Evolutionary conservation across 2,888 invertebrate species (phyloP).

Genomic region (Protula sp.): DNA sequence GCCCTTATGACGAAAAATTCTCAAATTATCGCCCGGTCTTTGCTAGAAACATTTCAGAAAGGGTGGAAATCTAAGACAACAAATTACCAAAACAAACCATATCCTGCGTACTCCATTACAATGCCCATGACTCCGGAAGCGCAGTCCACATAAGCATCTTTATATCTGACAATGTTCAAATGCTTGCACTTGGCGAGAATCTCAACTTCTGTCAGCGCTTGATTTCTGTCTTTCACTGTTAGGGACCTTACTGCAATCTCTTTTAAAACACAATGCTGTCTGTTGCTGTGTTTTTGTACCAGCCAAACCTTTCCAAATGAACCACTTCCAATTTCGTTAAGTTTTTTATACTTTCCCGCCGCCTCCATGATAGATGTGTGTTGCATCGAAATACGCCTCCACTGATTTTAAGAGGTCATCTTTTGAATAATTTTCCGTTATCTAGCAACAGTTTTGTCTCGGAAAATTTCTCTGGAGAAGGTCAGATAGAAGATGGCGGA

Average conservation of each 20-base stretch:
- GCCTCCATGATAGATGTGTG: conserved; percentile 28
- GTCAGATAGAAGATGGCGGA: too few relatives aligned
- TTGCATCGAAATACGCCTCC: too few relatives aligned
- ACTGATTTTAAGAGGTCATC: too few relatives aligned
- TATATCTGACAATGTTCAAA: conserved; percentile 40
- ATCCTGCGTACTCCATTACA: conserved; percentile 44
- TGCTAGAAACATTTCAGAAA: too few relatives aligned
- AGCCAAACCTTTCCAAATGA: conserved; percentile 45
- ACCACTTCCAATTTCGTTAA: conserved; percentile 35
- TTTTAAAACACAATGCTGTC: conserved; percentile 33
- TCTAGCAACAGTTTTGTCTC: too few relatives aligned
- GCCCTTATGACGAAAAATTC: too few relatives aligned
- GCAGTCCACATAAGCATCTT: conserved; percentile 37
- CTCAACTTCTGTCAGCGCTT: conserved; percentile 36
- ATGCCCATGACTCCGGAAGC: conserved; percentile 30
- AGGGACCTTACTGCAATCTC: conserved; percentile 18
- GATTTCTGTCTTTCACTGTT: conserved; percentile 13
- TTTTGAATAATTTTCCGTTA: too few relatives aligned
- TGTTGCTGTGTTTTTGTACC: conserved; percentile 7
- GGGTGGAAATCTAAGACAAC: too few relatives aligned
- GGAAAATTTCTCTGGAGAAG: too few relatives aligned
- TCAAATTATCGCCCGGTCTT: too few relatives aligned
- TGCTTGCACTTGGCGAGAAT: conserved; percentile 38
- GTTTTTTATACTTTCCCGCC: conserved; percentile 33
- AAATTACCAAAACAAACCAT: too few relatives aligned